Evolutionary conservation across 2,113 vertebrate species (phyloP).

Genomic region (Dipodomys spectabilis): DNA sequence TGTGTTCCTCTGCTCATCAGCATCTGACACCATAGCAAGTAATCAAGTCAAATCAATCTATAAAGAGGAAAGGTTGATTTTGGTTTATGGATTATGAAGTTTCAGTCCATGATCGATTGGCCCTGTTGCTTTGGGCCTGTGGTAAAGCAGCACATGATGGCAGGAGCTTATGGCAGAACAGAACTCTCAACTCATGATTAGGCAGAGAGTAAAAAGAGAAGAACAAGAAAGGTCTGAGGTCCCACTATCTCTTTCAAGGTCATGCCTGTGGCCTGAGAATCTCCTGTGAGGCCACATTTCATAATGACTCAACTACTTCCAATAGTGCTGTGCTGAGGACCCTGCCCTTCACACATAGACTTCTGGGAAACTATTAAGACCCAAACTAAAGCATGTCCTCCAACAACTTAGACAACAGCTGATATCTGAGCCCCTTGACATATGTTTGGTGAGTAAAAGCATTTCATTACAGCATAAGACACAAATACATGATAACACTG

Average conservation of each 20-base stretch:
- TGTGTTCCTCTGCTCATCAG: neutral
- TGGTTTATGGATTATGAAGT: neutral
- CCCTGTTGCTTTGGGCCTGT: neutral
- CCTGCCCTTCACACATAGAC: neutral
- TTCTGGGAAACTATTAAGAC: neutral
- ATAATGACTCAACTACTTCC: neutral
- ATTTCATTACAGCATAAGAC: neutral
- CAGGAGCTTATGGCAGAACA: neutral
- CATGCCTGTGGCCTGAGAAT: neutral
- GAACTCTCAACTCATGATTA: neutral
- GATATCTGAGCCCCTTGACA: neutral
- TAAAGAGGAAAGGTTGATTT: neutral
- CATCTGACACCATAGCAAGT: neutral
- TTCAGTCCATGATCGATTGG: neutral
- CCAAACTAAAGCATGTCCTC: neutral
- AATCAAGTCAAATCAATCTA: neutral
- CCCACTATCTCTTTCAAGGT: neutral
- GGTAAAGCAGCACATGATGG: neutral
- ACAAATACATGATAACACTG: slow-evolving; percentile 11
- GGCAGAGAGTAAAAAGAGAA: neutral
- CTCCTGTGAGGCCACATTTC: neutral
- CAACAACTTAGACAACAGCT: neutral
- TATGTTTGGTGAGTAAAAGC: neutral
- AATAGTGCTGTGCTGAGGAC: neutral
- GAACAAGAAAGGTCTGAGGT: neutral